phyloP scores from a whole-genome alignment of 2,888 invertebrate genomes.

The Blera fallax region DNA sequence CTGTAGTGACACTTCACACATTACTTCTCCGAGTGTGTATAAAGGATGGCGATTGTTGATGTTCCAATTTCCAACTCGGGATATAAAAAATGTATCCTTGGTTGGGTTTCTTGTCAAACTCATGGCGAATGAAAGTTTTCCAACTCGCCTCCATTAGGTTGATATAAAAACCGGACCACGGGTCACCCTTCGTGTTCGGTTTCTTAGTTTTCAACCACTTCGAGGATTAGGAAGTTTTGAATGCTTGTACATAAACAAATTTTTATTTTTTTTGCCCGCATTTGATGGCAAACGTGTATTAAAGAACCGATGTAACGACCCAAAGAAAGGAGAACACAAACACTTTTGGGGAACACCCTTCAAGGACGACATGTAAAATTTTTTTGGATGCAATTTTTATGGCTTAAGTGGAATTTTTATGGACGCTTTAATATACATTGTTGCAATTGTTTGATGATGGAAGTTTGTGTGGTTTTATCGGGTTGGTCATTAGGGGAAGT shows the following conservation, averaged over 20 bases:
- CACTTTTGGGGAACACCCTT: no score
- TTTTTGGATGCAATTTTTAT: conserved; percentile 35
- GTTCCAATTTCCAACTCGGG: not conserved
- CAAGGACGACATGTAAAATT: not conserved
- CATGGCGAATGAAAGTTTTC: no score
- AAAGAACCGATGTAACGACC: conserved; percentile 19
- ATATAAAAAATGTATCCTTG: not conserved
- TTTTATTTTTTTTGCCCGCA: not conserved
- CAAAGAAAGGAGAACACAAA: not conserved
- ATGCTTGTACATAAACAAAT: not conserved
- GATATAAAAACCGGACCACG: no score
- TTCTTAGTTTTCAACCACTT: not conserved
- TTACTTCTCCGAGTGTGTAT: not conserved
- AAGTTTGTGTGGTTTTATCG: not conserved
- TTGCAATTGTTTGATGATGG: conserved; percentile 28
- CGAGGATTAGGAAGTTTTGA: not conserved
- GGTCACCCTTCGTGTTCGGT: not conserved
- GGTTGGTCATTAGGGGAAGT: not conserved
- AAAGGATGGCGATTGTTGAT: not conserved
- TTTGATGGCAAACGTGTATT: conserved; percentile 17
- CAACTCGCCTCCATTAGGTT: no score
- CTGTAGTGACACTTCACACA: conserved; percentile 35
- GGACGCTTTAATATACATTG: conserved; percentile 35
- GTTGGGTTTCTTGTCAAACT: not conserved
- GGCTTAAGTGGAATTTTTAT: conserved; percentile 52